Evolutionary conservation across 2,888 invertebrate genomes (phyloP).

Genomic region (Petrolisthes cinctipes): DNA sequence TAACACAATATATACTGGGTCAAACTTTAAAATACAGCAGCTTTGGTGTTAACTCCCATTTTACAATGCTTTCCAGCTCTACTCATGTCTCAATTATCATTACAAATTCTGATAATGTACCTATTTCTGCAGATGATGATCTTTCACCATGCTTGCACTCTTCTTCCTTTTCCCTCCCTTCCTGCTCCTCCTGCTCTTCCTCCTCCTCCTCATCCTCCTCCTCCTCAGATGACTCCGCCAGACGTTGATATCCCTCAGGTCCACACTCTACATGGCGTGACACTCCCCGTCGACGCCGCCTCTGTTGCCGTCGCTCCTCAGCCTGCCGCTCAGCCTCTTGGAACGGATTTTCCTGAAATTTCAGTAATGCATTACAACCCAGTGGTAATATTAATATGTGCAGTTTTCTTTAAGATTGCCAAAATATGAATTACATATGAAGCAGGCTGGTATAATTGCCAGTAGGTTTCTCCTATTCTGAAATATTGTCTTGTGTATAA

Average conservation of each 20-base stretch:
- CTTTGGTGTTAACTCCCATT: too few relatives aligned
- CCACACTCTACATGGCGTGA: slow-evolving; percentile 53
- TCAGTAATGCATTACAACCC: background rate
- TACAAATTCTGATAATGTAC: too few relatives aligned
- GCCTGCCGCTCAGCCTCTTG: slow-evolving; percentile 53
- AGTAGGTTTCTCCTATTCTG: too few relatives aligned
- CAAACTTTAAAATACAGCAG: too few relatives aligned
- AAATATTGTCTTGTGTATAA: too few relatives aligned
- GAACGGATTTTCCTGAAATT: slow-evolving; percentile 61
- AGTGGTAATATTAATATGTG: background rate
- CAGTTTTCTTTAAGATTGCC: background rate
- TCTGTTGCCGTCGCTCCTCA: slow-evolving; percentile 37
- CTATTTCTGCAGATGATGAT: too few relatives aligned
- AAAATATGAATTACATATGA: background rate
- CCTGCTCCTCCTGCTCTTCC: background rate
- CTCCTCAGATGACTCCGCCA: slow-evolving; percentile 48
- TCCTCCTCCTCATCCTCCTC: slow-evolving; percentile 49
- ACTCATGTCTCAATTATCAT: too few relatives aligned
- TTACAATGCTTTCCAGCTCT: too few relatives aligned
- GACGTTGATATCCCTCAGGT: slow-evolving; percentile 52
- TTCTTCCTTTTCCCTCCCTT: background rate
- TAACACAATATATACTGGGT: too few relatives aligned
- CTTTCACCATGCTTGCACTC: too few relatives aligned
- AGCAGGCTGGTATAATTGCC: too few relatives aligned
- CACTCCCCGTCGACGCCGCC: slow-evolving; percentile 35